phyloP scores from a whole-genome alignment of 2,113 vertebrate species.

The human region DNA sequence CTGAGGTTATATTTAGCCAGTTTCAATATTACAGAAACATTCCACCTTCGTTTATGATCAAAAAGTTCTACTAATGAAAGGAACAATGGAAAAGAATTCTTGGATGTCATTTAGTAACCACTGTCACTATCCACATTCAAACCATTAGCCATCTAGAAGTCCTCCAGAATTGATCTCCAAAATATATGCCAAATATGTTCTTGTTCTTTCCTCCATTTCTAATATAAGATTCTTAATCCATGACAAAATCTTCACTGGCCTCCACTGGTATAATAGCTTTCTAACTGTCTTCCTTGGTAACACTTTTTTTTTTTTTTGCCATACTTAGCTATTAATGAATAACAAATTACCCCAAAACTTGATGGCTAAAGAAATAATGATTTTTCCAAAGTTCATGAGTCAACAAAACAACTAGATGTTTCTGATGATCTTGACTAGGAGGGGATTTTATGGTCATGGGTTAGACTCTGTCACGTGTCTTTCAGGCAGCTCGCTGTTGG shows the following conservation, averaged over 20 bases:
- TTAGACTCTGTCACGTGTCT: background rate
- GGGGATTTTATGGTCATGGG: background rate
- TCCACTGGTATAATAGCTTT: background rate
- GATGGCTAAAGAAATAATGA: background rate
- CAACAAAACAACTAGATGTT: background rate
- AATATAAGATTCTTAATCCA: background rate
- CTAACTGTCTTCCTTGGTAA: background rate
- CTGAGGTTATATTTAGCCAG: background rate
- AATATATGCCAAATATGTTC: background rate
- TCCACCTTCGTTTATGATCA: background rate
- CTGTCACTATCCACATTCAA: background rate
- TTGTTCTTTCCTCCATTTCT: background rate
- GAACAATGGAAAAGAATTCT: background rate
- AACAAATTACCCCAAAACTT: background rate
- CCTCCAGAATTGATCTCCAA: background rate
- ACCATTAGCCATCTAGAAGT: background rate
- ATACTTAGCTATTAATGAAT: background rate
- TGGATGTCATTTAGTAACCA: background rate
- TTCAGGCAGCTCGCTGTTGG: background rate
- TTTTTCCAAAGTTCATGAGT: background rate
- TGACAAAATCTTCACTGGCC: background rate
- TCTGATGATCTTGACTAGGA: background rate
- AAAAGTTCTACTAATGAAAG: background rate
- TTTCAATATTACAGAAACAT: background rate
- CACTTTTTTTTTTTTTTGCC: background rate